Conservation (phyloP, 2,888 invertebrate genomes). For the Dryococelus australis region DNA sequence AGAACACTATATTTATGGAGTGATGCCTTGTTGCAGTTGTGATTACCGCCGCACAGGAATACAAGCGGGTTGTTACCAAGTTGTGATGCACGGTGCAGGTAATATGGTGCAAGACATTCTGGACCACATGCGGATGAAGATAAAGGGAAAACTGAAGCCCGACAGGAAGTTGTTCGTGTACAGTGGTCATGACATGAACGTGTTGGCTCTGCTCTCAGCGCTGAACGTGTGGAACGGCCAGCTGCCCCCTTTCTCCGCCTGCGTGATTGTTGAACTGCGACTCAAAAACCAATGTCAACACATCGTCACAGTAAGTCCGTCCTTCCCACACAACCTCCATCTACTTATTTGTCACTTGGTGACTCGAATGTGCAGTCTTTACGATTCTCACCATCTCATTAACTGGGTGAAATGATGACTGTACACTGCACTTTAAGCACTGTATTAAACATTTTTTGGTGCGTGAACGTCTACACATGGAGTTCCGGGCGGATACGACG, state of each 20-base stretch:
- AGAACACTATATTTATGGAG: too few relatives aligned
- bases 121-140: constrained; percentile 66
- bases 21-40: too few relatives aligned
- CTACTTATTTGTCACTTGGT: too few relatives aligned
- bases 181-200: constrained; percentile 79
- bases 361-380: too few relatives aligned
- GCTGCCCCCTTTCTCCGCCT: neutral
- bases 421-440: too few relatives aligned
- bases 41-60: too few relatives aligned
- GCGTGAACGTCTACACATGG: too few relatives aligned
- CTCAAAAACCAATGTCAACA: neutral
- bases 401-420: too few relatives aligned
- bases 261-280: neutral
- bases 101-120: constrained; percentile 75
- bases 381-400: too few relatives aligned
- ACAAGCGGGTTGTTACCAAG: too few relatives aligned
- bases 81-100: constrained; percentile 58
- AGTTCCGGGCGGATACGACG: too few relatives aligned
- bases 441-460: too few relatives aligned
- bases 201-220: neutral
- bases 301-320: neutral
- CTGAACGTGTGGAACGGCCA: neutral
- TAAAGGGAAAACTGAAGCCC: constrained; percentile 58
- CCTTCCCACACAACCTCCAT: neutral
- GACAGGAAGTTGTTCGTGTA: constrained; percentile 71